These are phyloP conservation scores for Heterodera filipjevi DNA, from an alignment of 2,888 invertebrate genomes.

Conservation along the genomic window DNA sequence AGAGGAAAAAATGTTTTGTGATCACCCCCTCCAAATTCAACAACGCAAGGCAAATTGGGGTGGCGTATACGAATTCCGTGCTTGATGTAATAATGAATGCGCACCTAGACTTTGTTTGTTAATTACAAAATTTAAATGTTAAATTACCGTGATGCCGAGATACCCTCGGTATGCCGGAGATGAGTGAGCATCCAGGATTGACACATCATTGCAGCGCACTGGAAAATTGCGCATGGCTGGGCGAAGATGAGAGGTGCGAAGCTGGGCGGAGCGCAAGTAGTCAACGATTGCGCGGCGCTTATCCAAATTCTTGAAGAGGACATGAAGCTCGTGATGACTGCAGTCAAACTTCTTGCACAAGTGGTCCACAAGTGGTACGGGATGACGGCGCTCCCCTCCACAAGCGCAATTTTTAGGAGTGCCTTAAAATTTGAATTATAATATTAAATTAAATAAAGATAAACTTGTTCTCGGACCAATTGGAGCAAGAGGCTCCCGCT, in stretches of 20 bases:
- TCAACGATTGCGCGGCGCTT: conserved; percentile 6
- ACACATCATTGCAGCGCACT: conserved; percentile 4
- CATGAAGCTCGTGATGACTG: background rate
- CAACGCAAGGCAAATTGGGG: background rate
- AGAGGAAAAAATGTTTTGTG: background rate
- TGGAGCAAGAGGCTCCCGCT: too few species aligned
- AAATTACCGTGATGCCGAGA: conserved; percentile 9
- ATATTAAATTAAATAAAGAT: too few species aligned
- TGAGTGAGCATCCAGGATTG: background rate
- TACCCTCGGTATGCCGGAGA: conserved; percentile 8
- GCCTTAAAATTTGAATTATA: too few species aligned
- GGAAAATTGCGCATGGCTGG: background rate
- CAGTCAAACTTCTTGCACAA: too few species aligned
- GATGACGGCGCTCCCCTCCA: too few species aligned
- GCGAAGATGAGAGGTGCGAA: background rate
- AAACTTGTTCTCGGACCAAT: too few species aligned
- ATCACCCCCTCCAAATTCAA: conserved; percentile 17
- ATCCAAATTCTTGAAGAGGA: background rate
- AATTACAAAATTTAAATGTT: background rate
- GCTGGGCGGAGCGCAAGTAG: background rate
- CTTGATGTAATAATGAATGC: conserved; percentile 10
- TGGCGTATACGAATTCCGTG: conserved; percentile 1
- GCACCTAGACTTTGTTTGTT: background rate
- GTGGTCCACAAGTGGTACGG: too few species aligned
- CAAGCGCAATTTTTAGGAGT: too few species aligned